Conservation (phyloP, 30 jellyfish, hydroid and myxozoan genomes). For the Cassiopea xamachana region DNA sequence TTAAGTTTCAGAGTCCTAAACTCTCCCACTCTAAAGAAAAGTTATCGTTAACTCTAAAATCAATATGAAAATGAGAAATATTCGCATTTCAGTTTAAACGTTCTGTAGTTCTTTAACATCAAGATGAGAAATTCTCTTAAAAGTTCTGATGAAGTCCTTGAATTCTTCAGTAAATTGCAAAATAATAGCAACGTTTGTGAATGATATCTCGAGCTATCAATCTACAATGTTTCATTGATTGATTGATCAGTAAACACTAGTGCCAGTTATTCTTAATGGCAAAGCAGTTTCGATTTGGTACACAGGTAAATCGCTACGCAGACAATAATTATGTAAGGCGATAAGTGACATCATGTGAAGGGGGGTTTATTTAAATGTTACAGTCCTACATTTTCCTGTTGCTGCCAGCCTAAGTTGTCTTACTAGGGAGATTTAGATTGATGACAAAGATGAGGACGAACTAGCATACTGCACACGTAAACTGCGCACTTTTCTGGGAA, state of each 20-base stretch:
- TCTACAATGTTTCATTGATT: background rate
- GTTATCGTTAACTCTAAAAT: slow-evolving; percentile 5
- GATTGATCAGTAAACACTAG: background rate
- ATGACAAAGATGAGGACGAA: too few relatives aligned
- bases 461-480: too few relatives aligned
- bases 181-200: background rate
- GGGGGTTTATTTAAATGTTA: too few relatives aligned
- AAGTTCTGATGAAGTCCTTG: slow-evolving; percentile 9
- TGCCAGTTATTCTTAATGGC: background rate
- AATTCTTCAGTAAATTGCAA: background rate
- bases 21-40: slow-evolving; percentile 41
- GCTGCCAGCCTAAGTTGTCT: too few relatives aligned
- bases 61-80: background rate
- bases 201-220: background rate
- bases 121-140: slow-evolving; percentile 4
- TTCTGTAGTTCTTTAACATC: slow-evolving; percentile 16
- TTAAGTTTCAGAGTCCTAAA: slow-evolving; percentile 15
- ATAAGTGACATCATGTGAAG: too few relatives aligned
- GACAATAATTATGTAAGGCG: background rate
- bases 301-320: background rate
- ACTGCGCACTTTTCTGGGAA: too few relatives aligned
- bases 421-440: too few relatives aligned
- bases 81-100: background rate
- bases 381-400: too few relatives aligned
- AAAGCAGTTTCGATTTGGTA: slow-evolving; percentile 3